Percentiles rank a stretch among this genome's conserved stretches.
Conservation (phyloP, 2,797 vertebrate genomes). For the Fringilla coelebs region DNA sequence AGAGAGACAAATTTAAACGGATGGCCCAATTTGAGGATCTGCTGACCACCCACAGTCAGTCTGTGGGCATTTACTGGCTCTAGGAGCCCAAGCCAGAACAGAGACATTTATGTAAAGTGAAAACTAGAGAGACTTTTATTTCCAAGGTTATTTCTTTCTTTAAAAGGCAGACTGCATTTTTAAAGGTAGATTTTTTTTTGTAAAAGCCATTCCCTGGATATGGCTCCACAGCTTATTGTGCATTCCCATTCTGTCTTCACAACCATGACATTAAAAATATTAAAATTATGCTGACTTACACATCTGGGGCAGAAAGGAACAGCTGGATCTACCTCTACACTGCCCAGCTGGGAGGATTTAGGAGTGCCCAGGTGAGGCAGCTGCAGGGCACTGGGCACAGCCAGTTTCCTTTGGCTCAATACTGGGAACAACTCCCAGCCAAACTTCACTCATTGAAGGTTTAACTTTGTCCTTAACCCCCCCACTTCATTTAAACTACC, state of each 20-base stretch:
- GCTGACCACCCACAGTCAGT: slow-evolving; percentile 39
- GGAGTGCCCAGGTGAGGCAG: not conserved
- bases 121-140: not conserved
- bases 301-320: not conserved
- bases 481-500: not conserved
- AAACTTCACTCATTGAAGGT: not conserved
- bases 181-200: not conserved
- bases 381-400: not conserved
- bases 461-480: not conserved
- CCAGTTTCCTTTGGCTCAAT: not conserved
- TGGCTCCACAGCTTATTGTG: not conserved
- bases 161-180: not conserved
- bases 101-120: not conserved
- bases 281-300: not conserved
- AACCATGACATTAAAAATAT: not conserved
- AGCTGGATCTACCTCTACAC: not conserved
- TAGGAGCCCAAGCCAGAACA: not conserved
- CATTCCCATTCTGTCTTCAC: not conserved
- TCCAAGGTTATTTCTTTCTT: not conserved
- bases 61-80: not conserved
- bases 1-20: slow-evolving; percentile 25
- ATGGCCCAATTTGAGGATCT: slow-evolving; percentile 2
- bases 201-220: not conserved
- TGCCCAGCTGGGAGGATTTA: not conserved
- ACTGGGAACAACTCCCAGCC: not conserved